Percentiles rank a stretch among this genome's conserved stretches.
phyloP scores from a whole-genome alignment of 2,797 vertebrate genomes.

The Nasua narica region DNA sequence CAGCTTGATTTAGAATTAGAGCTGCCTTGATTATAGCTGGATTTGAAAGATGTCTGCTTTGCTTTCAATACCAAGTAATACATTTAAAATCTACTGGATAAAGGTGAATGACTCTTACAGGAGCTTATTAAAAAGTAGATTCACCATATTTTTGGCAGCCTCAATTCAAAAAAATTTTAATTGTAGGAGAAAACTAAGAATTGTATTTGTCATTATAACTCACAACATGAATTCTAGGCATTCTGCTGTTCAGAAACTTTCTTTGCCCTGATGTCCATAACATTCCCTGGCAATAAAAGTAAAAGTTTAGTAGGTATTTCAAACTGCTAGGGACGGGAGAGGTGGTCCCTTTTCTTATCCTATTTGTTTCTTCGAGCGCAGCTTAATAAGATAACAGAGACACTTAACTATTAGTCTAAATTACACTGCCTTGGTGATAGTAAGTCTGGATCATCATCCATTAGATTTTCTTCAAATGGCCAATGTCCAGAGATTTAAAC shows the following conservation, averaged over 20 bases:
- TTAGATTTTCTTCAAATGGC: constrained; percentile 36
- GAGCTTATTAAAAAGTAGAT: neutral
- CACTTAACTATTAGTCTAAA: constrained; percentile 43
- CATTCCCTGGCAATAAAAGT: neutral
- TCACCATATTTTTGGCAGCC: neutral
- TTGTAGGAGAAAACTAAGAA: neutral
- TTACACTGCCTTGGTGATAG: constrained; percentile 31
- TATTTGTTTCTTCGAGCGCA: neutral
- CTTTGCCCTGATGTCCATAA: neutral
- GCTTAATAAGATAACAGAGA: neutral
- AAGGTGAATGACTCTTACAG: neutral
- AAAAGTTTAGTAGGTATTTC: neutral
- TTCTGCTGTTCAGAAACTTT: neutral
- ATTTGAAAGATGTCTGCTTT: constrained; percentile 1
- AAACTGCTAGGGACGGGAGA: neutral
- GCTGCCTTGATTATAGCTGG: neutral
- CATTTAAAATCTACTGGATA: neutral
- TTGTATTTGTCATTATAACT: neutral
- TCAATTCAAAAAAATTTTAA: neutral
- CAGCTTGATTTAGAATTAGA: constrained; percentile 26
- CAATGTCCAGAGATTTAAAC: constrained; percentile 42
- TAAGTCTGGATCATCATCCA: neutral
- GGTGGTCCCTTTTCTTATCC: neutral
- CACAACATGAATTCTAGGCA: neutral
- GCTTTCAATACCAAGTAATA: constrained; percentile 4